phyloP scores from a whole-genome alignment of 2,888 invertebrate genomes.

The Beris chalybata region DNA sequence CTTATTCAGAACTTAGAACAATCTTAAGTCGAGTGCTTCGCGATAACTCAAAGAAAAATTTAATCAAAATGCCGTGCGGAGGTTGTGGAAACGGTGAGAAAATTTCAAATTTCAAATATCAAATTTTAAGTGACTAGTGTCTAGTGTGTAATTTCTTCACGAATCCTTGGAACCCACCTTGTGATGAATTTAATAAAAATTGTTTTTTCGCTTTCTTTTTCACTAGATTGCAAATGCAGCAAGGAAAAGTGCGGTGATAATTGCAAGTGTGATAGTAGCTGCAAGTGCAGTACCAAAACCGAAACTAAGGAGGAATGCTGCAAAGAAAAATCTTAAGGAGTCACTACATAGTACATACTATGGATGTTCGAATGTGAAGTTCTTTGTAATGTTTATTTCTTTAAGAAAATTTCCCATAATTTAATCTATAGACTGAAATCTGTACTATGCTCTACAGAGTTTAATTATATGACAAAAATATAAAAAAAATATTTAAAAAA shows the following conservation, averaged over 20 bases:
- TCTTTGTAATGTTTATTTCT: too few relatives aligned
- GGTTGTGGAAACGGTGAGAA: constrained; percentile 34
- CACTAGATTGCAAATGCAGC: constrained; percentile 51
- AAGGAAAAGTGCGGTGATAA: constrained; percentile 47
- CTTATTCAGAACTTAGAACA: constrained; percentile 8
- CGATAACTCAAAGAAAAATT: not conserved
- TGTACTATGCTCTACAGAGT: too few relatives aligned
- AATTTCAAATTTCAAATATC: not conserved
- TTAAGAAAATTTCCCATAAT: too few relatives aligned
- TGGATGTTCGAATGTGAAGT: not conserved
- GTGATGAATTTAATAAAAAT: not conserved
- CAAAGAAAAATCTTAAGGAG: constrained; percentile 5
- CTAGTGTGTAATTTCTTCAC: too few relatives aligned
- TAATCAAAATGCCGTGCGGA: constrained; percentile 35
- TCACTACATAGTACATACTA: not conserved
- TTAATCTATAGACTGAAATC: too few relatives aligned
- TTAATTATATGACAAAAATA: too few relatives aligned
- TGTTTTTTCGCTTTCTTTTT: constrained; percentile 1
- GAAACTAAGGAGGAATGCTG: constrained; percentile 40
- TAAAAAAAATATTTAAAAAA: too few relatives aligned
- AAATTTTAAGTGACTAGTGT: too few relatives aligned
- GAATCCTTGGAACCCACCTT: not conserved
- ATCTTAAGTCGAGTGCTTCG: constrained; percentile 8
- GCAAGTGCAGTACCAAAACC: constrained; percentile 43
- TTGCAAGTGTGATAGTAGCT: constrained; percentile 48